Conservation (phyloP, 1,140 invertebrate genomes). For the Ostrea denselamellosa region DNA sequence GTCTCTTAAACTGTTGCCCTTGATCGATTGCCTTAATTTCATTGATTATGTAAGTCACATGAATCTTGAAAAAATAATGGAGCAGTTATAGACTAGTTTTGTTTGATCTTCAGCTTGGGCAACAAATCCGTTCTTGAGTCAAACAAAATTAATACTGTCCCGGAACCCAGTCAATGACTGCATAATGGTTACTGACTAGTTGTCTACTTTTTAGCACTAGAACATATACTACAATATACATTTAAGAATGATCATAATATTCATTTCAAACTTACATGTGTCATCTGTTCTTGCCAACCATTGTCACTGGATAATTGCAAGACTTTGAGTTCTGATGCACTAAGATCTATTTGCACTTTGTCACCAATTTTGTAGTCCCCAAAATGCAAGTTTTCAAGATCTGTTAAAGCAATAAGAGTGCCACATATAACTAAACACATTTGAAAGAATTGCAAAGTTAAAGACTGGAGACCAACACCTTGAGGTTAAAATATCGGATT, state of each 20-base stretch:
- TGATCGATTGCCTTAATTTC: no score
- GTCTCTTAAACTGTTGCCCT: no score
- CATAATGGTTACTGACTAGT: background rate
- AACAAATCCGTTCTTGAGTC: background rate
- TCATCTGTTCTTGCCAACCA: constrained; percentile 92
- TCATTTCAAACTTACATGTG: constrained; percentile 80
- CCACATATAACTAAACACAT: no score
- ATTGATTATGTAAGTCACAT: no score
- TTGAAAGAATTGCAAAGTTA: no score
- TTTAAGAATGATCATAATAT: no score
- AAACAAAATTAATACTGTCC: background rate
- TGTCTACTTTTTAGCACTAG: no score
- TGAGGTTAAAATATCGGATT: no score
- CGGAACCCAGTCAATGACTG: background rate
- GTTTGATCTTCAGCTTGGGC: background rate
- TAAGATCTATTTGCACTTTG: constrained; percentile 87
- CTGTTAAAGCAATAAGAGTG: constrained; percentile 15
- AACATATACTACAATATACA: no score
- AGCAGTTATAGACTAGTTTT: no score
- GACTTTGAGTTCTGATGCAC: constrained; percentile 84
- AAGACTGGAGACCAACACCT: no score
- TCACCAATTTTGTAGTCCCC: constrained; percentile 81
- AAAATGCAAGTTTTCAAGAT: constrained; percentile 24
- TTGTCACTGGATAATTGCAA: constrained; percentile 89
- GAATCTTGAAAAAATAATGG: no score